Base-by-base conservation (phyloP, 2,888 invertebrate species). In the Deroplatys truncata region DNA sequence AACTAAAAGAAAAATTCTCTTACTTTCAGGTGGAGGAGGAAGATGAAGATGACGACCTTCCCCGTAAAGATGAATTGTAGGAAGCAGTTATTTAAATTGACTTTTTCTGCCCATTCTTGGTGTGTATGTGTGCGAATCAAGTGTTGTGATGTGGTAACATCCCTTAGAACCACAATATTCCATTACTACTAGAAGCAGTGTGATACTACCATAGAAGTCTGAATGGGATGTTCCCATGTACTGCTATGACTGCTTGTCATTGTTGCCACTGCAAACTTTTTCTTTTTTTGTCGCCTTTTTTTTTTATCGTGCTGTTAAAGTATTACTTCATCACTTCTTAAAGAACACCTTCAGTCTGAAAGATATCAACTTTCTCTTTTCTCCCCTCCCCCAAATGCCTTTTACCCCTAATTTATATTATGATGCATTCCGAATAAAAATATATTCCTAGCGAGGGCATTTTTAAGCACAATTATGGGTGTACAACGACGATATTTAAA, bases 41-140 rank as follows among this genome's bases (percentile, higher is more conserved):
- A 91, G 96, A 96, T 84, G 97, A 97, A 92, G 97, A 97, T 91
- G 97, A 97, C 88, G 97, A 96, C 92, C 94, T 95, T 92, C 96
- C 96, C 92, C 94, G 95, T 92, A 97, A 96, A 93, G 97, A 97
- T 93, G 97, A 97, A 94, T 95, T 97, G 95, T 97, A 97, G 96
- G 90, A 84, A 83, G 28, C 20, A 43, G 82, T 56, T 28, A 35
- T 20, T 82, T 82, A 25, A 28, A 82, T 82, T 83, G 86, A 82
- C 56, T 25, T 83, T 28, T 35, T 86, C 43, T 29, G 84, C 84
- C 29, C 82, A 29, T 86, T 35, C 72, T 20, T 25, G 16, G 72
- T 56, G 16, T 72, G 86, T 31, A 29, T 72, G 87, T 31, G 28
- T 72, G 56, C 25, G 56, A 72, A 72, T 72, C 43, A 82, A 31